Evolutionary conservation across 2,888 invertebrate species (phyloP), one percentile per base, ranked within the genome.

Genomic region (Allophyes oxyacanthae): DNA sequence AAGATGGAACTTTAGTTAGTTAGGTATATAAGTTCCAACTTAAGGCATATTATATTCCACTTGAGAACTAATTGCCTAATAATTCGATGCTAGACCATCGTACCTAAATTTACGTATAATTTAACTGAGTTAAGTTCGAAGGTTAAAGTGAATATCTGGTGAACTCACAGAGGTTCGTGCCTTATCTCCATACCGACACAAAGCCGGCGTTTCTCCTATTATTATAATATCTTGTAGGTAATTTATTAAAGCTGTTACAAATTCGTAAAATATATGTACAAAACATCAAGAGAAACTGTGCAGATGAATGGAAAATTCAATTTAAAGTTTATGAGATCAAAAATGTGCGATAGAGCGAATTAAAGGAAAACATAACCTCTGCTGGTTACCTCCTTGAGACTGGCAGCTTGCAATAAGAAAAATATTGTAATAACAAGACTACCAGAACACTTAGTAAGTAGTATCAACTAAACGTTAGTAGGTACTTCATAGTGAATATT

Each of bases 121-220:
- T 28, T 8, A 28, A 28, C 6, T 6, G 7, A 2, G 28, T 13
- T 13, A 67, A 66, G 55, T 72, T 71, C 66, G 63, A 59, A 56
- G 59, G 55, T 56, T 38, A 67, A 45, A 46, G 52, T 64, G 75
- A 79, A 77, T 74, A 75, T 81, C 79, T 70, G 68, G 55, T 64
- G 54, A 71, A 65, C 66, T 75, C 51, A 45, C 57, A 40, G 55
- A 62, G 50, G 56, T 64, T 68, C 82, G 82, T 85, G 83, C 82
- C 85, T 85, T 87, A 84, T 86, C 86, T 77, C 70, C 59, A 65
- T 61, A 66, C 62, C 71, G 60, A 70, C 73, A 64, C 76, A 76
- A 81, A 80, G 72, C 74, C 77, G 76, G 69, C 72, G 81, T 80
- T 81, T 74, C 63, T 58, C 64, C 66, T 78, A 75, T 79, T 79